These are phyloP conservation scores for Onychorhynchus coronatus DNA, from an alignment of 2,113 vertebrate genomes.

Conservation along the genomic window DNA sequence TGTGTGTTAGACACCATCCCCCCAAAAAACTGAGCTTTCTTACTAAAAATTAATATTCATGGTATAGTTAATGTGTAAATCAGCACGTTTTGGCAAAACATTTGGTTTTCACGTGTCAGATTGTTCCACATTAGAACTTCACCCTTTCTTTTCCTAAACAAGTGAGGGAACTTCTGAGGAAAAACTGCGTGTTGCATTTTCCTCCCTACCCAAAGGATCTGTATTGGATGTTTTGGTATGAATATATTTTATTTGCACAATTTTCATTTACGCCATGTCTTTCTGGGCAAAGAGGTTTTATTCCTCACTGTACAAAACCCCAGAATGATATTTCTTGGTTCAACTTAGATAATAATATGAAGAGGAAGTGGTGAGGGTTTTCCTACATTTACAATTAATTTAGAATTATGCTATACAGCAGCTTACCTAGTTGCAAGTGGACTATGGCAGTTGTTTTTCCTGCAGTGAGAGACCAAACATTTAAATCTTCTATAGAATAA, in stretches of 20 bases:
- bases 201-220: not conserved
- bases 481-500: slow-evolving; percentile 91
- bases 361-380: not conserved
- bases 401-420: not conserved
- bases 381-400: not conserved
- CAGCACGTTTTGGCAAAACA: not conserved
- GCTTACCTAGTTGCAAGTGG: slow-evolving; percentile 91
- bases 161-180: not conserved
- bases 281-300: not conserved
- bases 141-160: not conserved
- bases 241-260: not conserved
- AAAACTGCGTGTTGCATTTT: not conserved
- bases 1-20: not conserved
- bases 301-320: not conserved
- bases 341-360: not conserved
- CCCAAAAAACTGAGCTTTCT: not conserved
- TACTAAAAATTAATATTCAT: not conserved
- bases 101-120: not conserved
- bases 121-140: not conserved
- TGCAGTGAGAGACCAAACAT: slow-evolving; percentile 92
- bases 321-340: not conserved
- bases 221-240: not conserved
- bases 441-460: slow-evolving; percentile 90
- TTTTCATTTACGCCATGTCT: not conserved
- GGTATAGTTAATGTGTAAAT: not conserved